Evolutionary conservation across 1,140 invertebrate genomes (phyloP).

Genomic region (Halesus radiatus): DNA sequence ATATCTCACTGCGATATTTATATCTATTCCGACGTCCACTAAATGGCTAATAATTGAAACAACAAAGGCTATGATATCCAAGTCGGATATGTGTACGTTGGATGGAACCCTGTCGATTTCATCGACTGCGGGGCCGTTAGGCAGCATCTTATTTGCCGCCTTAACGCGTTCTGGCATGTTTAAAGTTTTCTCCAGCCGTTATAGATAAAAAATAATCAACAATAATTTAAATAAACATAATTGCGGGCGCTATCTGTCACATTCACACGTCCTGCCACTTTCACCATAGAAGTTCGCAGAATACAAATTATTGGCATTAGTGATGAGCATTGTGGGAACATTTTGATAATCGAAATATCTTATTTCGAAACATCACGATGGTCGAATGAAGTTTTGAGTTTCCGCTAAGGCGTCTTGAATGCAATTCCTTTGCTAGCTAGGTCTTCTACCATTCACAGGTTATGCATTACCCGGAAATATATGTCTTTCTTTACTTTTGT

Average conservation of each 20-base stretch:
- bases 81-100: conserved; percentile 62
- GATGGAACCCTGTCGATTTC: conserved; percentile 66
- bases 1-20: conserved; percentile 75
- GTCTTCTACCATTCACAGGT: too few relatives aligned
- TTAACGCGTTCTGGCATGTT: conserved; percentile 47
- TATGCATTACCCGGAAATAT: too few relatives aligned
- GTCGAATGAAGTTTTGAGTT: too few relatives aligned
- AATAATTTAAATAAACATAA: neutral
- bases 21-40: conserved; percentile 76
- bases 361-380: too few relatives aligned
- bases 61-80: conserved; percentile 66
- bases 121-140: conserved; percentile 59
- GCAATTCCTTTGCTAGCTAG: too few relatives aligned
- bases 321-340: too few relatives aligned
- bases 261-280: too few relatives aligned
- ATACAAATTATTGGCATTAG: too few relatives aligned
- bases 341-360: too few relatives aligned
- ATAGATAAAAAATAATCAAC: neutral
- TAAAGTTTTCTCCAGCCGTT: neutral
- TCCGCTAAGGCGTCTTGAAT: too few relatives aligned
- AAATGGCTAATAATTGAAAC: conserved; percentile 75
- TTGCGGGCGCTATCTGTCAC: neutral
- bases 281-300: too few relatives aligned
- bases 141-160: conserved; percentile 48
- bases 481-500: too few relatives aligned